Percentiles rank a stretch among this genome's conserved stretches.
Conservation (phyloP, 2,113 vertebrate genomes). For the Jacana jacana region DNA sequence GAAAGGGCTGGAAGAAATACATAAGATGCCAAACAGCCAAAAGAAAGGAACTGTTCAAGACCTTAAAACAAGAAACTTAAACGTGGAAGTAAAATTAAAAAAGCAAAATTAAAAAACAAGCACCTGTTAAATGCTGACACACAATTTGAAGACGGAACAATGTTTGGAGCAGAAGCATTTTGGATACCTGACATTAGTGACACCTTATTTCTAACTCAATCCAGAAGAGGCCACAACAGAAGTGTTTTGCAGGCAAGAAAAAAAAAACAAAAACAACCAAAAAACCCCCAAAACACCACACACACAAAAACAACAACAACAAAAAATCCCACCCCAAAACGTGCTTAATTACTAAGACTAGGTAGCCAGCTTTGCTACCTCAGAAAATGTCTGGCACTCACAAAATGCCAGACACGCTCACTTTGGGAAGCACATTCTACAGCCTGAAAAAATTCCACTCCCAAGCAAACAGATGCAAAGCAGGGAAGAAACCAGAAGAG, state of each 20-base stretch:
- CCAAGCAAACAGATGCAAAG: slow-evolving; percentile 1
- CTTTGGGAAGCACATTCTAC: background rate
- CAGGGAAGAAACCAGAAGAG: background rate
- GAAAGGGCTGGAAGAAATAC: background rate
- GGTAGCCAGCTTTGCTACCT: background rate
- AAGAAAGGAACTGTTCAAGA: background rate
- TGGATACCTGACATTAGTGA: background rate
- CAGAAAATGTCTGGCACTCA: slow-evolving; percentile 7
- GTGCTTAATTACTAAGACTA: background rate
- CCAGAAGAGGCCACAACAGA: background rate
- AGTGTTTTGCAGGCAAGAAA: background rate
- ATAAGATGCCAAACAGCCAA: background rate
- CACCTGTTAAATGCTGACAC: background rate
- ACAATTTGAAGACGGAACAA: background rate
- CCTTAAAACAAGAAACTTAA: background rate
- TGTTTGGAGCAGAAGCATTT: background rate
- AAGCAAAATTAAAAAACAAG: background rate
- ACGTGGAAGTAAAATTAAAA: background rate
- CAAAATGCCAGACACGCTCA: slow-evolving; percentile 15
- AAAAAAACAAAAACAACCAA: background rate
- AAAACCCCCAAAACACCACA: too few relatives aligned
- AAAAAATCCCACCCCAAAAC: too few relatives aligned
- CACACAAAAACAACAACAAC: too few relatives aligned
- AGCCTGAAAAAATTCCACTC: background rate
- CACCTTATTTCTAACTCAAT: background rate